phyloP scores from a whole-genome alignment of 1,140 invertebrate genomes.

The Calephelis nemesis region DNA sequence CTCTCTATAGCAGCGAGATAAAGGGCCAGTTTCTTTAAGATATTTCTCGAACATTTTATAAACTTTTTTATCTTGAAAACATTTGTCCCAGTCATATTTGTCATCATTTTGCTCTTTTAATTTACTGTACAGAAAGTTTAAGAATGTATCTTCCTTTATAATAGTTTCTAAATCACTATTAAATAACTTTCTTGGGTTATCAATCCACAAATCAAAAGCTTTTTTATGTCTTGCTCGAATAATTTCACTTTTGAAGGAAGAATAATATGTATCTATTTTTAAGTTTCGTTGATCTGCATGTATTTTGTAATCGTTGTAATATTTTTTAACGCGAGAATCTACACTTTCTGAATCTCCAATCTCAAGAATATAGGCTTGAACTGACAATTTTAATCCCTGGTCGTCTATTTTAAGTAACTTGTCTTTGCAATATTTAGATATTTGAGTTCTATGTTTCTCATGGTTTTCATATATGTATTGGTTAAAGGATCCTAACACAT shows the following conservation, averaged over 20 bases:
- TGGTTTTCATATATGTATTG: conserved; percentile 23
- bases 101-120: conserved; percentile 8
- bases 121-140: conserved; percentile 21
- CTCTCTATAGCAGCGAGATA: conserved; percentile 19
- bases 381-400: not conserved
- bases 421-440: conserved; percentile 9
- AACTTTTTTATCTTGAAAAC: conserved; percentile 13
- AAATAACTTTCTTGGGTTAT: not conserved
- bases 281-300: not conserved
- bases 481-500: conserved; percentile 10
- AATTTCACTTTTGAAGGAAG: conserved; percentile 20
- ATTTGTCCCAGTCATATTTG: conserved; percentile 11
- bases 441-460: not conserved
- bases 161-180: conserved; percentile 10
- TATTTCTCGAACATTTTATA: not conserved
- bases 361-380: conserved; percentile 10
- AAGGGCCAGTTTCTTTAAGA: conserved; percentile 6
- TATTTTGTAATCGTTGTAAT: conserved; percentile 15
- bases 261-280: conserved; percentile 15
- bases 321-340: conserved; percentile 6
- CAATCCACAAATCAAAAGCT: conserved; percentile 12
- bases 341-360: not conserved
- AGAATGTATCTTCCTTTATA: conserved; percentile 15
- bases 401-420: conserved; percentile 12
- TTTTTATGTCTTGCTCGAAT: conserved; percentile 12